Evolutionary conservation across 2,797 vertebrate genomes (phyloP), one percentile per base, ranked within the genome.

Genomic region (Dromococcyx pavoninus): DNA sequence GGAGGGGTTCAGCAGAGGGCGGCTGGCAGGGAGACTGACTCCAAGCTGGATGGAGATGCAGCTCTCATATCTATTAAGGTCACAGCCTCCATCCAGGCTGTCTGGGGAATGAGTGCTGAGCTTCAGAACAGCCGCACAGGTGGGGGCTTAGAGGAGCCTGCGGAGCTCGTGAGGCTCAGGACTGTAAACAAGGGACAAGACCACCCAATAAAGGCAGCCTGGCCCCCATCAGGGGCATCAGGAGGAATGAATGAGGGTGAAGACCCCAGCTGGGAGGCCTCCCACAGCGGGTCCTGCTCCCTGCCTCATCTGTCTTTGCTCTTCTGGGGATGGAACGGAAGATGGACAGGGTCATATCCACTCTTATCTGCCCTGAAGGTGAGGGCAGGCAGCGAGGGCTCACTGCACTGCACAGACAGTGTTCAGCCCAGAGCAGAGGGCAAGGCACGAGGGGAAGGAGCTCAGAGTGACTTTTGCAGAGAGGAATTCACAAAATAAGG

Each of bases 111-210:
- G 81, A 88, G 17, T n/a, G 57, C 89, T 58, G 69, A 60, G 88
- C 89, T 64, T 56, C 60, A 25, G 24, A 75, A 78, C 1, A 2
- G 58, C 58, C 35, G 64, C 48, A 50, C 43, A 67, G 72, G 43
- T 58, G 1, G 27, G 74, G 67, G 58, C 41, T 95, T 6, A 16
- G 33, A 41, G 67, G 25, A 79, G 67, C 53, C 86, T 88, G 56
- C 54, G 65, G 88, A 43, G 81, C 69, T 57, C 65, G 10, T 44
- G 37, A 57, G 91, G 14, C 10, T n/a, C 71, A 56, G 46, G n/a
- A 9, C 74, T 90, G 67, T 93, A 96, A 96, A 94, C 91, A 95
- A 94, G 89, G 5, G 64, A 51, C 70, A 90, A 89, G 95, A 95
- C 95, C 96, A 95, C 95, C 93, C 93, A 87, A 8, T 16, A 8